Evolutionary conservation across 1,140 invertebrate genomes (phyloP).

Genomic region (Delia radicum): DNA sequence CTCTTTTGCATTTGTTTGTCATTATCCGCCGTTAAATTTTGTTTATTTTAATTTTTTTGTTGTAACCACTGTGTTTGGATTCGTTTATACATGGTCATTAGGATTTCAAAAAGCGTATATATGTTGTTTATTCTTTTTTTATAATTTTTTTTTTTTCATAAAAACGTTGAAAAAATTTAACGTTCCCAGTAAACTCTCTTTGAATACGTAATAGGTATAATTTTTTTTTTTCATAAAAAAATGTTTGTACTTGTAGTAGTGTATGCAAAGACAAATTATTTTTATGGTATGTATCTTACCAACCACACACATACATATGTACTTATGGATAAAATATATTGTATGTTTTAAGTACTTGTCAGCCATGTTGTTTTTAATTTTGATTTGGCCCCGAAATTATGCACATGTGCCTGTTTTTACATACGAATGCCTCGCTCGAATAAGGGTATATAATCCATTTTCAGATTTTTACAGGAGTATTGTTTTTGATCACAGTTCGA

Average conservation of each 20-base stretch:
- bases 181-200: constrained; percentile 21
- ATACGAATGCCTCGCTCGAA: too few species aligned
- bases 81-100: constrained; percentile 2
- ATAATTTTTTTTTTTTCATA: not conserved
- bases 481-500: too few species aligned
- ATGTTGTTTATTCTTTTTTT: constrained; percentile 13
- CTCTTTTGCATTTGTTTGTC: constrained; percentile 9
- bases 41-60: not conserved
- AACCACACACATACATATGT: not conserved
- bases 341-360: not conserved
- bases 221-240: constrained; percentile 1
- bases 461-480: too few species aligned
- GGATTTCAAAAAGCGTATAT: constrained; percentile 16
- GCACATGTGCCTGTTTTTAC: not conserved
- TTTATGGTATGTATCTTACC: not conserved
- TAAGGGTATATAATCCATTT: too few species aligned
- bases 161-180: constrained; percentile 22
- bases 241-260: not conserved
- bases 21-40: constrained; percentile 15
- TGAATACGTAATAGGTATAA: constrained; percentile 18
- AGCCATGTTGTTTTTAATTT: not conserved
- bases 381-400: not conserved
- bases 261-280: constrained; percentile 15
- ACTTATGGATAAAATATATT: not conserved
- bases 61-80: not conserved